These are phyloP conservation scores for Fulmarus glacialis DNA, from an alignment of 2,113 vertebrate genomes.

Conservation along the genomic window DNA sequence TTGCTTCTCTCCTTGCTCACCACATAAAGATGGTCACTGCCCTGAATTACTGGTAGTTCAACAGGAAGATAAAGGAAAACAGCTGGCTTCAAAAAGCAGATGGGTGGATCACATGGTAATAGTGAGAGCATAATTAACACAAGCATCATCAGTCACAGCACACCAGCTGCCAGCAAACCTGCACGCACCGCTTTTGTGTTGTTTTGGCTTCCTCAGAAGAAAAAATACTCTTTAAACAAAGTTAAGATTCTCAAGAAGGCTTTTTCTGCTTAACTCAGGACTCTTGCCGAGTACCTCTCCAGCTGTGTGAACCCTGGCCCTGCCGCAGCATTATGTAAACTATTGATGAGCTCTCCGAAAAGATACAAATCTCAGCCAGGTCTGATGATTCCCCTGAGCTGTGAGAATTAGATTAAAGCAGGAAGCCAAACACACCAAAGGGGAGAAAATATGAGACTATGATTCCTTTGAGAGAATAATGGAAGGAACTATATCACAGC, in stretches of 20 bases:
- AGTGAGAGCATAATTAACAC: constrained; percentile 63
- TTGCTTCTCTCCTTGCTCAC: not conserved
- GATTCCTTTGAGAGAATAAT: constrained; percentile 56
- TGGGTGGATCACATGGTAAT: constrained; percentile 61
- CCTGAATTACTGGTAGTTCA: constrained; percentile 30
- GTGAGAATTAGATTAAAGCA: constrained; percentile 63
- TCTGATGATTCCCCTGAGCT: constrained; percentile 61
- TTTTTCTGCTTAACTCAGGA: constrained; percentile 39
- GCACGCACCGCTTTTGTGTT: constrained; percentile 27
- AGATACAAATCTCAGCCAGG: constrained; percentile 63
- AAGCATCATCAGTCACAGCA: constrained; percentile 65
- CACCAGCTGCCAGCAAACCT: constrained; percentile 67
- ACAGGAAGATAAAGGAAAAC: constrained; percentile 61
- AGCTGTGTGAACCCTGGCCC: constrained; percentile 62
- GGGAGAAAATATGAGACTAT: constrained; percentile 33
- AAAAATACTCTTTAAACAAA: constrained; percentile 21
- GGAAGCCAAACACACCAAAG: constrained; percentile 59
- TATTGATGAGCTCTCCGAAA: constrained; percentile 63
- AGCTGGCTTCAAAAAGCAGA: constrained; percentile 65
- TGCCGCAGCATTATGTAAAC: constrained; percentile 53
- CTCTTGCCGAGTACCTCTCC: constrained; percentile 12
- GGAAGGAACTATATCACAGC: constrained; percentile 30
- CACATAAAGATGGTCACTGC: not conserved
- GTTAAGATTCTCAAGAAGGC: constrained; percentile 18
- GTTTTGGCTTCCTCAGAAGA: constrained; percentile 30